phyloP scores from a whole-genome alignment of 1,140 invertebrate species.

The Maniola jurtina region DNA sequence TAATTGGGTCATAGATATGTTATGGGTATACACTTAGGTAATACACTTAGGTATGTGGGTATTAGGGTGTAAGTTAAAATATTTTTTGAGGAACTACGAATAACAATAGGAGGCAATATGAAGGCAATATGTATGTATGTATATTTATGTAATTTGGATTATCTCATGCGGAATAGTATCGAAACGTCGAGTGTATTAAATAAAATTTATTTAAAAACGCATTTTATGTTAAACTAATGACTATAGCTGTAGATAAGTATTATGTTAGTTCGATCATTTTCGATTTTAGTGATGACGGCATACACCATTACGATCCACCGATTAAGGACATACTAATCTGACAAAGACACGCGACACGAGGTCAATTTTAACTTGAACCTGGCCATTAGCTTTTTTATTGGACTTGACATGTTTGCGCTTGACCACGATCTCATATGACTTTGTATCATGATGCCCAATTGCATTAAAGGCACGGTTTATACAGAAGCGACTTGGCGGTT shows the following conservation, averaged over 20 bases:
- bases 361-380: slow-evolving; percentile 8
- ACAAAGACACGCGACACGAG: slow-evolving; percentile 13
- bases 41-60: no score
- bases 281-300: slow-evolving; percentile 11
- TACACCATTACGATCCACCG: background rate
- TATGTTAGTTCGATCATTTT: slow-evolving; percentile 6
- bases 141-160: no score
- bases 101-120: no score
- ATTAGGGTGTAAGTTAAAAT: no score
- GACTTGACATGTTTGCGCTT: background rate
- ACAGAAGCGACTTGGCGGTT: no score
- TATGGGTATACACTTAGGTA: no score
- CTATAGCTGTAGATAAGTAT: background rate
- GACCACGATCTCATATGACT: background rate
- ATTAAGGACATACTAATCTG: slow-evolving; percentile 15
- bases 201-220: background rate
- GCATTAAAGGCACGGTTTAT: no score
- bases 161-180: no score
- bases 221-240: slow-evolving; percentile 1
- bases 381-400: slow-evolving; percentile 10
- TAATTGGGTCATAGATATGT: no score
- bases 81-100: no score
- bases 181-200: no score
- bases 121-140: no score
- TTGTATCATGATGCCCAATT: background rate